Conservation (phyloP, 2,888 invertebrate genomes). For the Tetranychus piercei region DNA sequence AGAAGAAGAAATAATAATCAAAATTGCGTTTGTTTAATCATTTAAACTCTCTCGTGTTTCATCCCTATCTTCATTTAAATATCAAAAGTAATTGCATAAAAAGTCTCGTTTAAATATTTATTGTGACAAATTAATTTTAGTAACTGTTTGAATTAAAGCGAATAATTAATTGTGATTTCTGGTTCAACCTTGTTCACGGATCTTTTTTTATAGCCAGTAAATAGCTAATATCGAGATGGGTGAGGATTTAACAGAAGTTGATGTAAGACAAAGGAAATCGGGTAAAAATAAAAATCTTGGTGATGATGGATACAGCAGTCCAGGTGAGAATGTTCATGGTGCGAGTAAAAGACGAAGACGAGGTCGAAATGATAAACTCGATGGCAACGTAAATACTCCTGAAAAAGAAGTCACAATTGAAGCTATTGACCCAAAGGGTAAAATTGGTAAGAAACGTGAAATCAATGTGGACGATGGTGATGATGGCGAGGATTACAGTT, state of each 20-base stretch:
- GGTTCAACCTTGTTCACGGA: background rate
- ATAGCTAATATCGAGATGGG: background rate
- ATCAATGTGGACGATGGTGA: background rate
- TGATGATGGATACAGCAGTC: background rate
- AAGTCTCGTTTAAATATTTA: too few relatives aligned
- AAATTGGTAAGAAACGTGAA: background rate
- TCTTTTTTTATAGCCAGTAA: background rate
- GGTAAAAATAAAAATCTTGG: background rate
- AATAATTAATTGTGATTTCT: background rate
- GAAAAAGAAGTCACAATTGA: background rate
- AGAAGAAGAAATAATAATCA: too few relatives aligned
- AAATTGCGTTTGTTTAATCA: too few relatives aligned
- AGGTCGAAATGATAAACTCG: background rate
- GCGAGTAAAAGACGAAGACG: background rate
- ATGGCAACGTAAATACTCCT: background rate
- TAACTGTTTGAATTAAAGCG: too few relatives aligned
- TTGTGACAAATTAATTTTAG: too few relatives aligned
- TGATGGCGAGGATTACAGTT: background rate
- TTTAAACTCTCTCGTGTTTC: too few relatives aligned
- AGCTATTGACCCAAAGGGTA: background rate
- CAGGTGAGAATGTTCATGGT: background rate
- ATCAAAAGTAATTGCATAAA: too few relatives aligned
- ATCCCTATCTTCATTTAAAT: too few relatives aligned
- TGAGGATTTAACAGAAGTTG: background rate
- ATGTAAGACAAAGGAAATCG: background rate